A percentile compares a stretch with the other conserved stretches of the same genome.
These are phyloP conservation scores for Mayetiola destructor DNA, from an alignment of 2,888 invertebrate species.

Conservation along the genomic window DNA sequence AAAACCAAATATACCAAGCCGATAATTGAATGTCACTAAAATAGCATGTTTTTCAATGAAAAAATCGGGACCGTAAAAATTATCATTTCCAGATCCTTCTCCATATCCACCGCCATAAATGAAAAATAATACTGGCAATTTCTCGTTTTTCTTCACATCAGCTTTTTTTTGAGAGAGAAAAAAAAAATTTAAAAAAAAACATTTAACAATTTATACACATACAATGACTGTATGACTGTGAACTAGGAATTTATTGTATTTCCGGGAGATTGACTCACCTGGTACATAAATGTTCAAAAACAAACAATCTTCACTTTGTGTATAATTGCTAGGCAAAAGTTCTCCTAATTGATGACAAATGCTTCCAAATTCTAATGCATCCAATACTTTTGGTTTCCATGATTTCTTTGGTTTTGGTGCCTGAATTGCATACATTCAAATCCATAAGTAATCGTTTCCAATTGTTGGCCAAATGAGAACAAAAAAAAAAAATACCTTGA, in stretches of 20 bases:
- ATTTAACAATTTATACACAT: neutral
- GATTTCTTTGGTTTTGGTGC: neutral
- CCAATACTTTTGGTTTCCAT: neutral
- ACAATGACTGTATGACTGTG: neutral
- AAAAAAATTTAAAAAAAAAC: neutral
- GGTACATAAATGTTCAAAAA: neutral
- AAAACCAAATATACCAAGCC: slow-evolving; percentile 58
- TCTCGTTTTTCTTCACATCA: slow-evolving; percentile 24
- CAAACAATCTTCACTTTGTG: neutral
- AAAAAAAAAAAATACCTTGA: neutral
- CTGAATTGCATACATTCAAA: neutral
- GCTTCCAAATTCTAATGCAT: neutral
- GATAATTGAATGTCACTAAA: slow-evolving; percentile 46
- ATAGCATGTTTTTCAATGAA: slow-evolving; percentile 14
- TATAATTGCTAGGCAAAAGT: neutral
- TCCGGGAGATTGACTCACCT: neutral
- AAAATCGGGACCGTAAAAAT: slow-evolving; percentile 12
- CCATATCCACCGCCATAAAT: slow-evolving; percentile 11
- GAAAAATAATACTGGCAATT: slow-evolving; percentile 27
- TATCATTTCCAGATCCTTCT: neutral
- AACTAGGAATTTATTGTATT: neutral
- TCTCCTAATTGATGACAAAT: neutral
- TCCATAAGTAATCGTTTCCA: neutral
- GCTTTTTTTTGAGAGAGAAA: neutral
- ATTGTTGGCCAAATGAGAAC: neutral